Percentiles rank a stretch among this genome's conserved stretches.
Conservation (phyloP, 1,140 invertebrate species). For the Drosophila bifasciata region DNA sequence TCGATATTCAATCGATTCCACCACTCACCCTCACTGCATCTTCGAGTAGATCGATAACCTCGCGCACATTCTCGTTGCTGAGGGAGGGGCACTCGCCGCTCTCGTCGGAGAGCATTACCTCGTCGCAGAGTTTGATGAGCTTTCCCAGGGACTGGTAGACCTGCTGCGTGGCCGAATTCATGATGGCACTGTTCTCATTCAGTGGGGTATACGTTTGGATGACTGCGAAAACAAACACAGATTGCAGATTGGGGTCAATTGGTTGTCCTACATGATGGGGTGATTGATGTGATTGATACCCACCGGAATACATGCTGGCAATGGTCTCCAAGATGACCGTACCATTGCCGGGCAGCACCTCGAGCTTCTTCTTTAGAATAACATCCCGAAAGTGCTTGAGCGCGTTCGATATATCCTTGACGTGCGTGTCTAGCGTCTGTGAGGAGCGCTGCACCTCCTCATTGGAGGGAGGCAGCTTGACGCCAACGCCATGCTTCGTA, state of each 20-base stretch:
- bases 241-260: not conserved
- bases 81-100: constrained; percentile 86
- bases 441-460: constrained; percentile 86
- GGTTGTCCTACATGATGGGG: not conserved
- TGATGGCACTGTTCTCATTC: constrained; percentile 88
- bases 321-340: constrained; percentile 96
- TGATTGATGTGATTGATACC: not conserved
- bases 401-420: constrained; percentile 90
- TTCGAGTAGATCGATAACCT: constrained; percentile 91
- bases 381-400: constrained; percentile 95
- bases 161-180: constrained; percentile 91
- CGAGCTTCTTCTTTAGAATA: constrained; percentile 94
- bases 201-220: constrained; percentile 87
- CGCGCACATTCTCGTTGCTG: constrained; percentile 90
- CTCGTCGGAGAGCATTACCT: constrained; percentile 89
- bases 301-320: constrained; percentile 92
- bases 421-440: constrained; percentile 87
- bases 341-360: constrained; percentile 96
- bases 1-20: not conserved
- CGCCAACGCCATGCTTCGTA: constrained; percentile 83
- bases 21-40: constrained; percentile 89
- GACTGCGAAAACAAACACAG: constrained; percentile 73
- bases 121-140: constrained; percentile 95
- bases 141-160: constrained; percentile 94
- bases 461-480: constrained; percentile 84